These are phyloP conservation scores for Andrena dorsata DNA, from an alignment of 2,888 invertebrate genomes.

Conservation along the genomic window DNA sequence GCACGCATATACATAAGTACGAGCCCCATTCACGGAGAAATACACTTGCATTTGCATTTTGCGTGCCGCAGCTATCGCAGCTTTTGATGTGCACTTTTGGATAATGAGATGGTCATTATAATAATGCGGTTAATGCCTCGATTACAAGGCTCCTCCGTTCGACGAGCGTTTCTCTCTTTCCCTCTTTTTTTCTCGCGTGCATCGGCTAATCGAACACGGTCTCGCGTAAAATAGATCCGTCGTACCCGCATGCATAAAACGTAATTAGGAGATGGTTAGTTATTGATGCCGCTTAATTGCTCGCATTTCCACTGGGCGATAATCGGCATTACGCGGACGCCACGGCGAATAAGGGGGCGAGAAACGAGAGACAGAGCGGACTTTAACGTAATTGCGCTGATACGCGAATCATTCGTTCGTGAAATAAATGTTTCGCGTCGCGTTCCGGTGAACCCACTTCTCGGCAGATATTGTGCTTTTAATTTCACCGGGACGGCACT, in stretches of 20 bases:
- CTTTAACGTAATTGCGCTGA: conserved; percentile 56
- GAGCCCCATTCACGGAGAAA: not conserved
- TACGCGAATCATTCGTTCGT: conserved; percentile 50
- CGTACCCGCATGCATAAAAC: conserved; percentile 52
- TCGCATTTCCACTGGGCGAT: conserved; percentile 49
- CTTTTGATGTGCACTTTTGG: conserved; percentile 47
- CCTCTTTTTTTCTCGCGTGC: not conserved
- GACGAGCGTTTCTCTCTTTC: not conserved
- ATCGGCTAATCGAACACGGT: conserved; percentile 23
- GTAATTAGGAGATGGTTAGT: conserved; percentile 57
- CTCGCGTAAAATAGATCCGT: conserved; percentile 46
- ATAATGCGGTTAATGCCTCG: conserved; percentile 38
- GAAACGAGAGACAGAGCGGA: conserved; percentile 44
- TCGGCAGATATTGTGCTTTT: too few relatives aligned
- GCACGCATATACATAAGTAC: not conserved
- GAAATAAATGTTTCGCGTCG: conserved; percentile 50
- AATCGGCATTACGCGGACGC: conserved; percentile 47
- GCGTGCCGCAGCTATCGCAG: conserved; percentile 34
- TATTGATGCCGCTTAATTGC: conserved; percentile 65
- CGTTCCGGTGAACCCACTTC: conserved; percentile 8
- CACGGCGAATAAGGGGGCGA: conserved; percentile 32
- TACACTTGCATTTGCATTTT: conserved; percentile 36
- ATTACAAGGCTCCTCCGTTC: conserved; percentile 18
- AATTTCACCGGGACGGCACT: too few relatives aligned
- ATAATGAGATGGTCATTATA: conserved; percentile 46